Conservation (phyloP, 2,888 invertebrate species). For the Agriopis aurantiaria region DNA sequence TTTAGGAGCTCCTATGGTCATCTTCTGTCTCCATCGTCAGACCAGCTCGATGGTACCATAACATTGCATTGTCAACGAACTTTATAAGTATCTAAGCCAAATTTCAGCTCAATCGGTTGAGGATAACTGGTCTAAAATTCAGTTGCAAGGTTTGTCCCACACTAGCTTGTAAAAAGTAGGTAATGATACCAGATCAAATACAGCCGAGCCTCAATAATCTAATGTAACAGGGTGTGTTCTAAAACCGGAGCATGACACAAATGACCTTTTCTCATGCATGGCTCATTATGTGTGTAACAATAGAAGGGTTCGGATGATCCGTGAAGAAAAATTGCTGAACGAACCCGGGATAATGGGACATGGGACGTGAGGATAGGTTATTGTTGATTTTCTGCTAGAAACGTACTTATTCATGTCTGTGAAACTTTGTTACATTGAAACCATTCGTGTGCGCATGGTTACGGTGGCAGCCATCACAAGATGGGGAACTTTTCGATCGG, state of each 20-base stretch:
- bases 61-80: too few relatives aligned
- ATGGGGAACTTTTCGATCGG: too few relatives aligned
- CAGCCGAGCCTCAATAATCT: constrained; percentile 41
- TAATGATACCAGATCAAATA: constrained; percentile 26
- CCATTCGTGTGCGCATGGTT: too few relatives aligned
- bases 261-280: constrained; percentile 68
- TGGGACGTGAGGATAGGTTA: constrained; percentile 21
- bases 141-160: too few relatives aligned
- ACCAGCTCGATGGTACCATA: too few relatives aligned
- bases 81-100: too few relatives aligned
- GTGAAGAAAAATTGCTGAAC: constrained; percentile 45
- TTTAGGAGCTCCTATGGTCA: too few relatives aligned
- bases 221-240: constrained; percentile 55
- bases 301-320: constrained; percentile 54
- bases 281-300: constrained; percentile 60
- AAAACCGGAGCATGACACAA: constrained; percentile 59
- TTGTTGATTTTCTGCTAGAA: constrained; percentile 21
- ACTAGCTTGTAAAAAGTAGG: background rate
- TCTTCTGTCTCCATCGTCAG: too few relatives aligned
- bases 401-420: constrained; percentile 4
- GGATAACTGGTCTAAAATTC: too few relatives aligned
- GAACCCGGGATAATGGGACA: constrained; percentile 40
- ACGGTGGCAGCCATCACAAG: too few relatives aligned
- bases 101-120: too few relatives aligned
- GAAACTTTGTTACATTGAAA: background rate